Evolutionary conservation across 2,113 vertebrate species (phyloP).

Genomic region (Vidua chalybeata): DNA sequence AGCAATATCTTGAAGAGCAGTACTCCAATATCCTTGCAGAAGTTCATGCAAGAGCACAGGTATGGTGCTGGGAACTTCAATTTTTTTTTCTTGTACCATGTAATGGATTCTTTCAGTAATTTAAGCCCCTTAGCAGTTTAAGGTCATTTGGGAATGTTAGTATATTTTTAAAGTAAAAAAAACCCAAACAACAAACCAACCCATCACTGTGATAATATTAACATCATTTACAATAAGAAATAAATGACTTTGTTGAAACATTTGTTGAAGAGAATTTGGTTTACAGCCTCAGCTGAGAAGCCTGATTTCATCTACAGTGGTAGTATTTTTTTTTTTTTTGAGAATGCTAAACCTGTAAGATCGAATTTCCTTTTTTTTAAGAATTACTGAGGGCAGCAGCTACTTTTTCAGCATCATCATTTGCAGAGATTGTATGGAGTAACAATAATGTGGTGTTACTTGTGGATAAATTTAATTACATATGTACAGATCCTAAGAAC

Average conservation of each 20-base stretch:
- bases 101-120: too few species aligned
- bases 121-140: too few species aligned
- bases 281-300: too few species aligned
- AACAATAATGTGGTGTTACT: not conserved
- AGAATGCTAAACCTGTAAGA: not conserved
- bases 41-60: slow-evolving; percentile 80
- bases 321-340: not conserved
- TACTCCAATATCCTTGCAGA: slow-evolving; percentile 74
- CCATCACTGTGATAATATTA: too few species aligned
- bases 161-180: too few species aligned
- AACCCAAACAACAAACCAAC: too few species aligned
- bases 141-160: too few species aligned
- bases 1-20: slow-evolving; percentile 74
- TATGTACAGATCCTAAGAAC: not conserved
- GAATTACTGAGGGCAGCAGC: not conserved
- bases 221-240: too few species aligned
- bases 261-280: too few species aligned
- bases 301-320: too few species aligned
- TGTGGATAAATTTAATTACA: not conserved
- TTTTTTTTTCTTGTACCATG: too few species aligned
- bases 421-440: not conserved
- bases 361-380: not conserved
- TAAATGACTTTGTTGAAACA: too few species aligned
- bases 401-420: not conserved
- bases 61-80: slow-evolving; percentile 46